Base-by-base conservation (phyloP, 2,888 invertebrate genomes). In the Oscheius onirici region DNA sequence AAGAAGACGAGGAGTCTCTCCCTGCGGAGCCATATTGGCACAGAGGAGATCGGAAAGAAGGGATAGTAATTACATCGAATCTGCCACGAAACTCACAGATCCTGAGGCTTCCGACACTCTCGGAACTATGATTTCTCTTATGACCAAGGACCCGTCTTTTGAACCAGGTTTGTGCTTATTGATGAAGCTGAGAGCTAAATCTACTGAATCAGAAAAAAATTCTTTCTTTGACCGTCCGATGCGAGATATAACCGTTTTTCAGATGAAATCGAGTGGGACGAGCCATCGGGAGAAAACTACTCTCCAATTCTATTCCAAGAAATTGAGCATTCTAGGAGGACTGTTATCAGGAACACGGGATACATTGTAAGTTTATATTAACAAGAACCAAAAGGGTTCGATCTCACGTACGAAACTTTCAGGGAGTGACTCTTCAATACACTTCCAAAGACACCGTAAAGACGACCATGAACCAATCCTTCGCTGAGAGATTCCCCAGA, bases 381-480 rank as follows among this genome's bases (percentile, higher is more conserved):
- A 5, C 17, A 13, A 2, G n/a, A 26, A 26, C 11, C 22, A 22
- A 41, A 24, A 3, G 24, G 52, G 11, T 52, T 17, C 52, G n/a
- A 52, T n/a, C 17, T 11, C 11, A 10, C n/a, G 22, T n/a, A 22
- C 11, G 28, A 3, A 3, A 11, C 6, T 71, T 71, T 60, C 55
- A 74, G 77, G 68, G 66, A 5, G 74, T 74, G 13, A 77, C 77
- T 0, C 55, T 80, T 11, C 77, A 78, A 11, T 79, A 60, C 22
- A 67, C 67, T 34, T 57, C 69, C 3, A 41, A 60, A 1, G 77
- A 76, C n/a, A 95, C 96, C 88, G 90, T 97, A 81, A 97, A 97
- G 89, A 95, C 95, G 88, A 96, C 97, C 89, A 90, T 97, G 57
- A 97, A 97, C 89, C 97, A 97, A 87, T 95, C 96, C 89, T 97